Evolutionary conservation across 2,797 vertebrate genomes (phyloP).

Genomic region (Thamnophis elegans): DNA sequence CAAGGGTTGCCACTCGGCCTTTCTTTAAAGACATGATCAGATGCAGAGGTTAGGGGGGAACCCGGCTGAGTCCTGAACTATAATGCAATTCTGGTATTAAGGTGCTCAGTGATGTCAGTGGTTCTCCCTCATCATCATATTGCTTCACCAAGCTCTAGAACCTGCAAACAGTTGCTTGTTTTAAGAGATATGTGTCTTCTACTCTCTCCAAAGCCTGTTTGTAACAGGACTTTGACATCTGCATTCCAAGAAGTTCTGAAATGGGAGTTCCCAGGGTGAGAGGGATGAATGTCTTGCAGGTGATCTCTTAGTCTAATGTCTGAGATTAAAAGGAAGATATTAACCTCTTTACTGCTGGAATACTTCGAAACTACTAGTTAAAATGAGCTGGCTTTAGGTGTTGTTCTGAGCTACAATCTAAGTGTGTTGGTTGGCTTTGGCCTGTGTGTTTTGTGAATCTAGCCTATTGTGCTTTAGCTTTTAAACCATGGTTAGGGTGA

Average conservation of each 20-base stretch:
- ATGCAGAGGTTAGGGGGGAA: neutral
- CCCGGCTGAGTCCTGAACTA: neutral
- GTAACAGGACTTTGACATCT: neutral
- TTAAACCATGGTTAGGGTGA: neutral
- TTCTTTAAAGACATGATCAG: neutral
- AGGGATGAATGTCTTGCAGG: neutral
- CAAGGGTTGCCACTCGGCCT: neutral
- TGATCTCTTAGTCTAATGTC: neutral
- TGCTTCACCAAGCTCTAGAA: neutral
- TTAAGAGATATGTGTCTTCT: neutral
- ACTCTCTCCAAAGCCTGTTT: neutral
- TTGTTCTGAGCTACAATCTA: neutral
- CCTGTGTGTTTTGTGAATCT: neutral
- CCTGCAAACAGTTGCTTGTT: neutral
- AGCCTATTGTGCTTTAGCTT: neutral
- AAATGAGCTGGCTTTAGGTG: neutral
- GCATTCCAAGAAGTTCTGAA: constrained; percentile 4
- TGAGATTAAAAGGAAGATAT: neutral
- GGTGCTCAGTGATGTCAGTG: no score
- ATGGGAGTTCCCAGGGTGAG: constrained; percentile 1
- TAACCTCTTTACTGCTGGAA: neutral
- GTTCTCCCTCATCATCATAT: no score
- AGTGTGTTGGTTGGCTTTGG: neutral
- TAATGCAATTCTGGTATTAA: neutral
- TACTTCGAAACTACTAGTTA: neutral